Base-by-base conservation (phyloP, 2,888 invertebrate genomes). In the Temnothorax rugatulus region DNA sequence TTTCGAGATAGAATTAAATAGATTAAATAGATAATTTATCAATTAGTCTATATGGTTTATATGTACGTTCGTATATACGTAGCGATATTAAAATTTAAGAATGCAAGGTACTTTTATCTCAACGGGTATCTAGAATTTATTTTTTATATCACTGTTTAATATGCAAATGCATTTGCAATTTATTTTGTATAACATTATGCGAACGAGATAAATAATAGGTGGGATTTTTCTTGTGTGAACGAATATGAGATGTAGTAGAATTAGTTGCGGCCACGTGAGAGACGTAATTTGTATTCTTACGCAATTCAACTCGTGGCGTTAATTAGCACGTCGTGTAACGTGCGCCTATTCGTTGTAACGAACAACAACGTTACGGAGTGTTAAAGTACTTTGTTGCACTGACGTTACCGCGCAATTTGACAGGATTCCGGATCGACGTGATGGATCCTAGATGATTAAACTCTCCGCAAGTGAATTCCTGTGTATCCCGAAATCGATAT, bases 261-360 rank as follows among this genome's bases (percentile, higher is more conserved):
- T 86, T 83, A 86, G 75, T 85, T 75, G 85, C 54, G 68, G 69
- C n/a, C 15, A 41, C 61, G 41, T 61, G 83, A 83, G 81, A 73
- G 57, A 84, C 81, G 73, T 87, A 85, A 87, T 85, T 87, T 85
- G 83, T 87, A 77, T 54, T 76, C 44, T 34, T 34, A 54, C 57
- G 88, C 69, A 81, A 73, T 82, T 4, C 75, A 87, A 82, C 86
- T 77, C 71, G 81, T 76, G 41, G 59, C 83, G 69, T 87, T 87
- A 87, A 87, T 87, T 87, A 88, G 83, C 59, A 38, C 73, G 57
- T 57, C 57, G 71, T 59, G 73, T 79, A 79, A 79, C 47, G 18
- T 73, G 57, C 59, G 47, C 25, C 47, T 61, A 81, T 25, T 81
- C 47, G 73, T 38, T 59, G 59, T 73, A 81, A 81, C 59, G 47